A percentile compares a stretch with the other conserved stretches of the same genome.
Evolutionary conservation across 2,113 vertebrate species (phyloP).

Genomic region (Enhydra lutris): DNA sequence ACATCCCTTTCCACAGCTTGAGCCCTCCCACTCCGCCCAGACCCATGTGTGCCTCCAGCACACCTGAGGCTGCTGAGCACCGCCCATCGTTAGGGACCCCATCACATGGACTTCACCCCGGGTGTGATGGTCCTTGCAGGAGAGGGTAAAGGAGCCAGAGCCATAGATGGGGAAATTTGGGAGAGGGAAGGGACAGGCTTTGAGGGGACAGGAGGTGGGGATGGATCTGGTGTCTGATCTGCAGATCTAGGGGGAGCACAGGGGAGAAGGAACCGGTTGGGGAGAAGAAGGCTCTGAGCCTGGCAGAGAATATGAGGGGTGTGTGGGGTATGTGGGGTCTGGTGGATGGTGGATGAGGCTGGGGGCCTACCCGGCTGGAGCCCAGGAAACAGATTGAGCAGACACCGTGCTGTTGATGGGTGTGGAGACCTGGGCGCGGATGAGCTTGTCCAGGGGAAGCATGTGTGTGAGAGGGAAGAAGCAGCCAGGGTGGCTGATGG

Average conservation of each 20-base stretch:
- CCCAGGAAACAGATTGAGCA: not conserved
- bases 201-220: not conserved
- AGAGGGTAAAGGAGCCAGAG: constrained; percentile 81
- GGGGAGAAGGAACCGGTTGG: not conserved
- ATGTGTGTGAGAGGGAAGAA: not conserved
- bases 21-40: not conserved
- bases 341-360: not conserved
- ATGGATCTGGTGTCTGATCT: not conserved
- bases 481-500: not conserved
- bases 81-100: constrained; percentile 65
- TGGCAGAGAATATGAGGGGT: not conserved
- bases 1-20: constrained; percentile 70
- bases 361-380: not conserved
- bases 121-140: constrained; percentile 78
- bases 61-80: not conserved
- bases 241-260: not conserved
- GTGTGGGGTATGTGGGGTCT: too few species aligned
- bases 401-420: not conserved
- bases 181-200: not conserved
- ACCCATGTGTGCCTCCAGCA: not conserved
- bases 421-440: not conserved
- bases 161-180: not conserved
- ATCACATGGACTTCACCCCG: constrained; percentile 84
- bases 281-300: not conserved
- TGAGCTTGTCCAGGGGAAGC: not conserved